Base-by-base conservation (phyloP, 1,140 invertebrate species). In the Drosophila bocki region DNA sequence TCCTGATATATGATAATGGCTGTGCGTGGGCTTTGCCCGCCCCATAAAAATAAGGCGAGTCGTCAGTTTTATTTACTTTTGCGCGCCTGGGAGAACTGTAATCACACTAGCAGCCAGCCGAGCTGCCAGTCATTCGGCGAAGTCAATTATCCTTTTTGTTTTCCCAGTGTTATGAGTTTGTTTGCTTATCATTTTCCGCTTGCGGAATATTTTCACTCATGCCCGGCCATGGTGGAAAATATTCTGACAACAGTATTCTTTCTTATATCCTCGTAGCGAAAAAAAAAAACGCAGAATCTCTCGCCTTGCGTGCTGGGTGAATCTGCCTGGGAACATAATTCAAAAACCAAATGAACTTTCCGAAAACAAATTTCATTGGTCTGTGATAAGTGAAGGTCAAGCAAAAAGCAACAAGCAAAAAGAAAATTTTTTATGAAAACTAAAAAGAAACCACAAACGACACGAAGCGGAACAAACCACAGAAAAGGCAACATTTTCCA, bases 331-430 rank as follows among this genome's bases (percentile, higher is more conserved):
- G 33, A 58, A 58, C 48, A 78, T 50, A 78, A 79, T 63, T 59
- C 9, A 39, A 77, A 80, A 70, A 69, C 78, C 69, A 76, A 68
- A 82, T 72, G 56, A 86, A 82, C 78, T 71, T 82, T 86, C 69
- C 64, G 50, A 47, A 81, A 72, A 69, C 56, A 74, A 82, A 63
- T 81, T 86, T 80, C 80, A 88, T 92, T 92, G 91, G 91, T 91
- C 91, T 92, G 91, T 92, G 91, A 92, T 92, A 92, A 90, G 80
- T 87, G 91, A 86, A 83, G 75, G 87, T 92, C 88, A 82, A 82
- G 75, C 71, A 62, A 77, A 37, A 51, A 64, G 72, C 22, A 54
- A 64, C 51, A 58, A 65, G 70, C 41, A 54, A 57, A 64, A 60
- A 50, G 48, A 51, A 56, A 61, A 59, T 58, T 76, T 77, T 53